Percentiles rank a stretch among this genome's conserved stretches.
These are phyloP conservation scores for Amazonetta brasiliensis DNA, from an alignment of 2,797 vertebrate genomes.

Conservation along the genomic window DNA sequence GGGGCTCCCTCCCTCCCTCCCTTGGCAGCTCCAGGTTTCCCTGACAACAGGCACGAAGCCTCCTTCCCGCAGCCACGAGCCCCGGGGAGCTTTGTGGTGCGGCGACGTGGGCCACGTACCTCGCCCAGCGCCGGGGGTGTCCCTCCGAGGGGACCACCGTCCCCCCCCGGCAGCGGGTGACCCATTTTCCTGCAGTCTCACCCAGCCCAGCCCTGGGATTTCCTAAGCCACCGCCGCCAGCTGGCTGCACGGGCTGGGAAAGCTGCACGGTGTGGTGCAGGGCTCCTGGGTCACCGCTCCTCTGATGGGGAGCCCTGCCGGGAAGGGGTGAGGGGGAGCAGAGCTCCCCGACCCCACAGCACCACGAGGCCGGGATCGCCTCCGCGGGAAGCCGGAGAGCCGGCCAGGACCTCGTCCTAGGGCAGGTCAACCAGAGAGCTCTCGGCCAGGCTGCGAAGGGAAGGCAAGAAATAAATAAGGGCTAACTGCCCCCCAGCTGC, in stretches of 20 bases:
- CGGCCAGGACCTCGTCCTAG: not conserved
- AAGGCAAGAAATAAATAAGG: conserved; percentile 33
- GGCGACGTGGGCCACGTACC: fast-evolving
- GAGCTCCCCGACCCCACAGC: too few relatives aligned
- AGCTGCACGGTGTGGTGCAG: fast-evolving
- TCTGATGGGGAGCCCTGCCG: too few relatives aligned
- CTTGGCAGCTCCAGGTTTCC: not conserved
- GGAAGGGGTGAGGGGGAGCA: too few relatives aligned
- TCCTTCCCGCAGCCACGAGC: not conserved
- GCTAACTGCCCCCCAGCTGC: conserved; percentile 12
- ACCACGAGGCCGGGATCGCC: not conserved
- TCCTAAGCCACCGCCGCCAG: not conserved
- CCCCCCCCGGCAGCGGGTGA: fast-evolving
- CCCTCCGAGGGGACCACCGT: fast-evolving
- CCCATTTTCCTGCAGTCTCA: not conserved
- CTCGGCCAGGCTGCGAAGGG: not conserved
- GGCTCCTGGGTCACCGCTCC: fast-evolving
- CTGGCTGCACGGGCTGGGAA: not conserved
- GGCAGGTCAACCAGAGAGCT: conserved; percentile 25
- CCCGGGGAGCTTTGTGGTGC: not conserved
- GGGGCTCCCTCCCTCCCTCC: not conserved
- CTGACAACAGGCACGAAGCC: not conserved
- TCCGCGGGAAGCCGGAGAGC: not conserved
- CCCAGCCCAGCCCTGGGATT: not conserved
- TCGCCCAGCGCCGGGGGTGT: fast-evolving